Evolutionary conservation across 1,140 invertebrate species (phyloP).

Genomic region (Megalopta genalis): DNA sequence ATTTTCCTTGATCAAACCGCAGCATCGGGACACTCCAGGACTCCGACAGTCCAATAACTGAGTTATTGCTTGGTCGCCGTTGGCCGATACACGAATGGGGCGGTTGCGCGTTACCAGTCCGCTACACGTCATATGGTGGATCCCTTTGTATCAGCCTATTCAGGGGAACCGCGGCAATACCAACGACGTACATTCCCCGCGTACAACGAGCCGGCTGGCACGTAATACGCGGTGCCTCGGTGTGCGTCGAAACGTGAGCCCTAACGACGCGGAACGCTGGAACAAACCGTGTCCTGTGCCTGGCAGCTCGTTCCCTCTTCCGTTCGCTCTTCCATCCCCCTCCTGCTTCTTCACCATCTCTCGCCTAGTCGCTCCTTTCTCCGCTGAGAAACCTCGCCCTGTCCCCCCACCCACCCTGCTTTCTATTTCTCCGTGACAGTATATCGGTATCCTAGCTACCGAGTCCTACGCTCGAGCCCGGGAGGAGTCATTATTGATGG

Average conservation of each 20-base stretch:
- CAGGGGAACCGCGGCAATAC: conserved; percentile 36
- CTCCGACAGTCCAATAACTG: conserved; percentile 60
- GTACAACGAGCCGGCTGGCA: conserved; percentile 22
- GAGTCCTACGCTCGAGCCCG: background rate
- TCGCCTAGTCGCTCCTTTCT: background rate
- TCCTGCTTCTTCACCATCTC: background rate
- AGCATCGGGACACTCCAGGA: conserved; percentile 23
- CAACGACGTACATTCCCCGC: conserved; percentile 35
- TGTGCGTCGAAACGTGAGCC: conserved; percentile 43
- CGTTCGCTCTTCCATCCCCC: background rate
- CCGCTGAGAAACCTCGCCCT: background rate
- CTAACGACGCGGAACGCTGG: conserved; percentile 48
- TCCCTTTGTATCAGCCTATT: conserved; percentile 53
- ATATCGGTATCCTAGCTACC: background rate
- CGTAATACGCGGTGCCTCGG: conserved; percentile 29
- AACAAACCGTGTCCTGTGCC: conserved; percentile 51
- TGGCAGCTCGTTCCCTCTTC: conserved; percentile 31
- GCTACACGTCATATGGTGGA: conserved; percentile 44
- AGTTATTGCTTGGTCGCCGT: conserved; percentile 62
- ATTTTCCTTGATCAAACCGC: conserved; percentile 54
- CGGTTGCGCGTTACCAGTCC: conserved; percentile 56
- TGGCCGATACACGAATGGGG: conserved; percentile 70
- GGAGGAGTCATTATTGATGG: conserved; percentile 13
- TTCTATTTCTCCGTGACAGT: background rate
- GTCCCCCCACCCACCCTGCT: no score